Percentiles rank a stretch among this genome's conserved stretches.
These are phyloP conservation scores for Nesogale talazaci DNA, from an alignment of 2,113 vertebrate species.

Conservation along the genomic window DNA sequence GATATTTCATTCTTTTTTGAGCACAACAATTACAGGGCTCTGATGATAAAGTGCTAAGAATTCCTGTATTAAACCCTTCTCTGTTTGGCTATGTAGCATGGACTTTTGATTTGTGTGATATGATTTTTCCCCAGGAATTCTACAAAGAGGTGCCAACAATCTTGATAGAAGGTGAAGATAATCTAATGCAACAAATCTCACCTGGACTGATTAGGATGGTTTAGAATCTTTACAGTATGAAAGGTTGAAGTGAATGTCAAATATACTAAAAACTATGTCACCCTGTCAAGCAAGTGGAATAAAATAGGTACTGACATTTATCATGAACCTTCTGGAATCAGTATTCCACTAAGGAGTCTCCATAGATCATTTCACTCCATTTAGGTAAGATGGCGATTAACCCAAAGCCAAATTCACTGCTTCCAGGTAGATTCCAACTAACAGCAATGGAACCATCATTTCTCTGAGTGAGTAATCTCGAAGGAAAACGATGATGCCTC, in stretches of 20 bases:
- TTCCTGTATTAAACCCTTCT: constrained; percentile 68
- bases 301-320: not conserved
- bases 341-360: not conserved
- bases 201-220: not conserved
- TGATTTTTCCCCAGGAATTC: constrained; percentile 31
- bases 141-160: not conserved
- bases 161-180: not conserved
- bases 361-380: constrained; percentile 22
- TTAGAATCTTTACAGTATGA: not conserved
- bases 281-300: not conserved
- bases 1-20: constrained; percentile 76
- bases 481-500: too few species aligned
- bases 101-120: constrained; percentile 63
- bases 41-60: constrained; percentile 66
- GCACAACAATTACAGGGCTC: constrained; percentile 65
- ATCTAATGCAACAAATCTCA: constrained; percentile 8
- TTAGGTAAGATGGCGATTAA: not conserved
- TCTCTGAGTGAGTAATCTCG: too few species aligned
- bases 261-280: not conserved
- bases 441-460: too few species aligned
- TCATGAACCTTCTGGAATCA: not conserved
- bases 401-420: too few species aligned
- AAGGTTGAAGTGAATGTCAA: not conserved
- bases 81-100: constrained; percentile 43
- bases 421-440: too few species aligned